These are phyloP conservation scores for Carterocephalus palaemon DNA, from an alignment of 2,888 invertebrate genomes.

Conservation along the genomic window DNA sequence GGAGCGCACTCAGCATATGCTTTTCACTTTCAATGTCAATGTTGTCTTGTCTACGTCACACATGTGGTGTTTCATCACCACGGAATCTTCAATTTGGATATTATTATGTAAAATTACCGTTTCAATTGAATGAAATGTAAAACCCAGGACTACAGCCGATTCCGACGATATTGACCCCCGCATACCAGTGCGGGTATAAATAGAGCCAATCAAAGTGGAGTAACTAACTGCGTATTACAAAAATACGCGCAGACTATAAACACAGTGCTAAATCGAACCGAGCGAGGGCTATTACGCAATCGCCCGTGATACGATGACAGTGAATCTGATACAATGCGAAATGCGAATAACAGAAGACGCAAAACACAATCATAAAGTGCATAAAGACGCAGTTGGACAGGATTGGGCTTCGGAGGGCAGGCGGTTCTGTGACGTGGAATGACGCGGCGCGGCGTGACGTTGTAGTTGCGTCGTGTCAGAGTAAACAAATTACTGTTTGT, in stretches of 20 bases:
- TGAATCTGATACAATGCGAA: conserved; percentile 16
- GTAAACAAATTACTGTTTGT: conserved; percentile 74
- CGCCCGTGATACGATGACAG: conserved; percentile 16
- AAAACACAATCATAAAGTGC: conserved; percentile 16
- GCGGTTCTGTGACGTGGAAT: conserved; percentile 38
- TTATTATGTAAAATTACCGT: too few relatives aligned
- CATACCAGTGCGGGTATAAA: conserved; percentile 10
- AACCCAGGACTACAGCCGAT: neutral
- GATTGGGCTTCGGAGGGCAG: conserved; percentile 46
- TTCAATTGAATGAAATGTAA: neutral
- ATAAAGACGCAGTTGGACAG: conserved; percentile 55
- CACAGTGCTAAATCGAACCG: conserved; percentile 9
- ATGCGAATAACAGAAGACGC: conserved; percentile 17
- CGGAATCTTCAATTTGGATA: too few relatives aligned
- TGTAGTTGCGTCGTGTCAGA: conserved; percentile 43
- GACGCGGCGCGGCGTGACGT: conserved; percentile 46
- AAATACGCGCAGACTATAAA: conserved; percentile 13
- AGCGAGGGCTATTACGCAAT: conserved; percentile 7
- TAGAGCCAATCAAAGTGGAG: conserved; percentile 4
- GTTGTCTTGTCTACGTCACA: too few relatives aligned
- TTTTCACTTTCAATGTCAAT: too few relatives aligned
- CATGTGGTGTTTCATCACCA: too few relatives aligned
- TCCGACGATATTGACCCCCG: conserved; percentile 1
- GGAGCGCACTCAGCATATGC: too few relatives aligned
- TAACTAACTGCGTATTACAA: conserved; percentile 9